Conservation (phyloP, 2,113 vertebrate genomes). For the Phalacrocorax brasilianus region DNA sequence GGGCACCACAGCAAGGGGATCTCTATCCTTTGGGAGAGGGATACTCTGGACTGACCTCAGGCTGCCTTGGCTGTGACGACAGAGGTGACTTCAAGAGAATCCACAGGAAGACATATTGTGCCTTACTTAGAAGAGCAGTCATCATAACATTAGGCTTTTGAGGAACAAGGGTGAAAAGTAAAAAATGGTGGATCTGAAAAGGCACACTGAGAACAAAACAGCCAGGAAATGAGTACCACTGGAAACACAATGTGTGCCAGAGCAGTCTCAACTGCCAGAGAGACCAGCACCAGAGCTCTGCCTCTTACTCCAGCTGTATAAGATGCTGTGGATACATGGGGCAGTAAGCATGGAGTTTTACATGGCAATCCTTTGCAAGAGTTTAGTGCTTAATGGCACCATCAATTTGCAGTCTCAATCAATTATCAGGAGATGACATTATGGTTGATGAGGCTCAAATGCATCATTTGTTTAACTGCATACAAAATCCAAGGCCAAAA, state of each 20-base stretch:
- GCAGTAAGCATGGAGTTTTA: not conserved
- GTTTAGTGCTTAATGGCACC: not conserved
- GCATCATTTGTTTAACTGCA: conserved; percentile 2
- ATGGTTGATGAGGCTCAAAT: not conserved
- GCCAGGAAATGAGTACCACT: not conserved
- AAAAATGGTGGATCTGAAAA: not conserved
- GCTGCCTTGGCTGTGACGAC: not conserved
- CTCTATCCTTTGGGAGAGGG: not conserved
- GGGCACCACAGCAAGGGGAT: not conserved
- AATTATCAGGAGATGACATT: not conserved
- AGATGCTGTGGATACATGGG: not conserved
- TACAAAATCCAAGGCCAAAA: not conserved
- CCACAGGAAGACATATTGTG: not conserved
- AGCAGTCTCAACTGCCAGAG: not conserved
- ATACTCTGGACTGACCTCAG: not conserved
- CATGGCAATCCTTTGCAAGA: not conserved
- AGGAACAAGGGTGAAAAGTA: not conserved
- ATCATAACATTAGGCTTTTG: not conserved
- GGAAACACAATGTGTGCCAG: not conserved
- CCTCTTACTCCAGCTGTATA: not conserved
- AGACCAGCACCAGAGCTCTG: not conserved
- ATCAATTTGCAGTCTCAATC: not conserved
- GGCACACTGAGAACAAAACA: not conserved
- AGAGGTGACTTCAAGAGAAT: not conserved
- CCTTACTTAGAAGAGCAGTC: not conserved